Conservation (phyloP, 2,888 invertebrate species). For the Monopis laevigella region DNA sequence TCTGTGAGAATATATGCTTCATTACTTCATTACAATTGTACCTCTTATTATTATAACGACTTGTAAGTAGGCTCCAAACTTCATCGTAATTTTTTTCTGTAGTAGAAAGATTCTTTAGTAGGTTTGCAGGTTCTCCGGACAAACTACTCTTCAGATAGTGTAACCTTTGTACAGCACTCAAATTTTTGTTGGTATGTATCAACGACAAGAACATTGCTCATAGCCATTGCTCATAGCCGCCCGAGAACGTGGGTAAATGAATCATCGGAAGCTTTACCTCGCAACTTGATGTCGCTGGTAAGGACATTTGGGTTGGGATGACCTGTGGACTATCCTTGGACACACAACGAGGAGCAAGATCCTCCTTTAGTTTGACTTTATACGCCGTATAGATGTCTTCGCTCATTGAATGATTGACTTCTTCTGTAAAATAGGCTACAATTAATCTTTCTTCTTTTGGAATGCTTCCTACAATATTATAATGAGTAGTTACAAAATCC, state of each 20-base stretch:
- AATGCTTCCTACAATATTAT: too few species aligned
- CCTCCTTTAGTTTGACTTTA: too few species aligned
- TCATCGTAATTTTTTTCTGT: conserved; percentile 19
- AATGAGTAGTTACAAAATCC: too few species aligned
- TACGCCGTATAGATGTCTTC: too few species aligned
- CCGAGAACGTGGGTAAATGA: conserved; percentile 18
- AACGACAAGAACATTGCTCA: conserved; percentile 19
- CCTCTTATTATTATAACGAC: conserved; percentile 21
- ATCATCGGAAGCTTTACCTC: conserved; percentile 18
- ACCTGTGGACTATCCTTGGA: too few species aligned
- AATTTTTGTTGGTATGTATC: conserved; percentile 17
- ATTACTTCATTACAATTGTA: conserved; percentile 19
- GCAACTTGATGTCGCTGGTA: too few species aligned
- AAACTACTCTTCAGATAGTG: conserved; percentile 22
- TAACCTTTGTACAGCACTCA: conserved; percentile 19
- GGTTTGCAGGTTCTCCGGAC: conserved; percentile 17
- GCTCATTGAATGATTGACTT: too few species aligned
- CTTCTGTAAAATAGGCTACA: too few species aligned
- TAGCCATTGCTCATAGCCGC: conserved; percentile 20
- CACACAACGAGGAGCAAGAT: too few species aligned
- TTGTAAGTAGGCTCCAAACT: conserved; percentile 18
- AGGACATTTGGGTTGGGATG: too few species aligned
- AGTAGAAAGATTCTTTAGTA: conserved; percentile 18
- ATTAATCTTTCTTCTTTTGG: too few species aligned
- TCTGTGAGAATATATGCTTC: conserved; percentile 18